Base-by-base conservation (phyloP, 2,113 vertebrate genomes). In the Rostratula benghalensis region DNA sequence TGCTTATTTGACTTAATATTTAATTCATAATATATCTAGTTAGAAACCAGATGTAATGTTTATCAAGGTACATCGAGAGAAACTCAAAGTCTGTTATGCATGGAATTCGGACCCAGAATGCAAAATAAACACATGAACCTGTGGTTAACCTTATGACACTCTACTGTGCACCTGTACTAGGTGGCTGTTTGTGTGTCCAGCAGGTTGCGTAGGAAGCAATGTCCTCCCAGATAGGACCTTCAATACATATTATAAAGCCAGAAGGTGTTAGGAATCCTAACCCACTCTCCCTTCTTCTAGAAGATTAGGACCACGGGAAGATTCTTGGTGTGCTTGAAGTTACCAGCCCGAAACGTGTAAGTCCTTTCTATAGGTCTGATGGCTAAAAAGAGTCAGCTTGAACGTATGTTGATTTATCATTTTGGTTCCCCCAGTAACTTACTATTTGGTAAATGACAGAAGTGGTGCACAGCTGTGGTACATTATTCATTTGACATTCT, bases 281-380 rank as follows among this genome's bases (percentile, higher is more conserved):
- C 5, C 28, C 7, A 37, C 10, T 67, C 10, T 35, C 8, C 9
- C 9, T 28, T 1, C 0, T 57, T 63, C 11, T 6, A 54, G 27
- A 60, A 41, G 25, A 51, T 51, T 51, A 56, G 35, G 51, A 46
- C 9, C 23, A 83, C 11, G 22, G 19, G 19, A 77, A 86, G 9
- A 11, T 61, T 61, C 19, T 56, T 61, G 25, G 4, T 54, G 9
- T 64, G 21, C 57, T 85, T 73, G 65, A 53, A 74, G 8, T 74
- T 79, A 60, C 10, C 19, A 89, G 20, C 6, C 24, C 46, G 71
- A 80, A 27, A 56, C 20, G 10, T 5, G 1, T 31, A 30, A 73
- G 19, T 59, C 54, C 61, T 65, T 51, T 63, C 37, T 41, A 5
- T 19, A 43, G 18, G 13, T 85, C 71, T 68, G 46, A 56, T 45